These are phyloP conservation scores for Apodemia mormo DNA, from an alignment of 2,888 invertebrate genomes.

Conservation along the genomic window DNA sequence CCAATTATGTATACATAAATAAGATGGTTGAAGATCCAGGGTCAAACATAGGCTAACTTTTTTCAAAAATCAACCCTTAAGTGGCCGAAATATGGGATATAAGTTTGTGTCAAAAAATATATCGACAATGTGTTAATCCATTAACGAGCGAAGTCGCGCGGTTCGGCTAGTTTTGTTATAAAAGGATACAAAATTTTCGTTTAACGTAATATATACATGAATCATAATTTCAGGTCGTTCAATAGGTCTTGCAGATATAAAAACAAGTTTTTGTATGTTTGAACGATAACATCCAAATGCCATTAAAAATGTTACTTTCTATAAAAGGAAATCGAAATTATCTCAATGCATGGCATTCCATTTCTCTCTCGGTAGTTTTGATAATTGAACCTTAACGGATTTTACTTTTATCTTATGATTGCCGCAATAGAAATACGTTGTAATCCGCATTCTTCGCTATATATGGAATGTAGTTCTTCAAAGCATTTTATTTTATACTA, in stretches of 20 bases:
- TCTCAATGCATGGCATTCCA: constrained; percentile 63
- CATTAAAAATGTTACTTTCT: constrained; percentile 77
- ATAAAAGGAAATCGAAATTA: constrained; percentile 81
- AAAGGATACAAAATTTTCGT: no score
- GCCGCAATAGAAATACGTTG: constrained; percentile 9
- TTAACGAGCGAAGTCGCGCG: no score
- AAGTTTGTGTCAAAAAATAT: no score
- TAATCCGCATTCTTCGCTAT: constrained; percentile 7
- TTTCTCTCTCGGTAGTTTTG: constrained; percentile 74
- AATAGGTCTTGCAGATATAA: background rate
- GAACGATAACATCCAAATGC: constrained; percentile 27
- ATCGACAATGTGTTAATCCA: no score
- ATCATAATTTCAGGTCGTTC: background rate
- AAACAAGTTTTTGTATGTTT: background rate
- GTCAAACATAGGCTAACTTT: no score
- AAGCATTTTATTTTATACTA: background rate
- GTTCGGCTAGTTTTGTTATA: no score
- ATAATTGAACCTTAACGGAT: constrained; percentile 52
- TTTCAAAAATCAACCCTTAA: no score
- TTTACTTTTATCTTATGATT: constrained; percentile 15
- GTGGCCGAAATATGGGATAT: no score
- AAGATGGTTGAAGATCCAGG: no score
- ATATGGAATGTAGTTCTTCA: background rate
- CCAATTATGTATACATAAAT: no score
- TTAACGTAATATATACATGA: no score